Conservation (phyloP, 2,113 vertebrate genomes). For the Chloebia gouldiae region DNA sequence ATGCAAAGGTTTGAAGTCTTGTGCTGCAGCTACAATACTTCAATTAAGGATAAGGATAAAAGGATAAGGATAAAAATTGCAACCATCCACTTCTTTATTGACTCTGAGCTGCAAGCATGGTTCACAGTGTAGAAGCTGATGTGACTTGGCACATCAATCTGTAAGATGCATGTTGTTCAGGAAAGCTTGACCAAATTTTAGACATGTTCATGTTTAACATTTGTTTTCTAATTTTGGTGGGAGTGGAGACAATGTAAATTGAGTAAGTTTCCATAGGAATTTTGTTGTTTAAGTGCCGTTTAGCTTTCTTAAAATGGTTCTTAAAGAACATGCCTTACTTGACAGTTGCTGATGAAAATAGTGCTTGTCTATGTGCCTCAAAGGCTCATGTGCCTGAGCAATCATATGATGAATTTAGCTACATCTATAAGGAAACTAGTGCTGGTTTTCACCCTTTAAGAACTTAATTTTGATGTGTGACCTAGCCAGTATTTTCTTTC, state of each 20-base stretch:
- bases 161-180: neutral
- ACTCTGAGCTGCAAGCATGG: fast-evolving
- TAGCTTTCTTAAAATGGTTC: neutral
- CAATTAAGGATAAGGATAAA: neutral
- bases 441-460: slow-evolving; percentile 9
- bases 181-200: neutral
- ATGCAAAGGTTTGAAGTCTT: neutral
- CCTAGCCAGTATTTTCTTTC: neutral
- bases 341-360: neutral
- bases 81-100: neutral
- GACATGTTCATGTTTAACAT: neutral
- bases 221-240: neutral
- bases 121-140: neutral
- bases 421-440: slow-evolving; percentile 17
- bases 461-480: slow-evolving; percentile 48
- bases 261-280: neutral
- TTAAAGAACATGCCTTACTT: neutral
- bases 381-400: neutral
- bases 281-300: neutral
- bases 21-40: neutral
- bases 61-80: neutral
- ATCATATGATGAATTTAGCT: slow-evolving; percentile 21
- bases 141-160: neutral
- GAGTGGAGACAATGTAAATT: neutral
- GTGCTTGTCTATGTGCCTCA: neutral